These are phyloP conservation scores for Scytalopus superciliaris DNA, from an alignment of 2,113 vertebrate genomes.

Conservation along the genomic window DNA sequence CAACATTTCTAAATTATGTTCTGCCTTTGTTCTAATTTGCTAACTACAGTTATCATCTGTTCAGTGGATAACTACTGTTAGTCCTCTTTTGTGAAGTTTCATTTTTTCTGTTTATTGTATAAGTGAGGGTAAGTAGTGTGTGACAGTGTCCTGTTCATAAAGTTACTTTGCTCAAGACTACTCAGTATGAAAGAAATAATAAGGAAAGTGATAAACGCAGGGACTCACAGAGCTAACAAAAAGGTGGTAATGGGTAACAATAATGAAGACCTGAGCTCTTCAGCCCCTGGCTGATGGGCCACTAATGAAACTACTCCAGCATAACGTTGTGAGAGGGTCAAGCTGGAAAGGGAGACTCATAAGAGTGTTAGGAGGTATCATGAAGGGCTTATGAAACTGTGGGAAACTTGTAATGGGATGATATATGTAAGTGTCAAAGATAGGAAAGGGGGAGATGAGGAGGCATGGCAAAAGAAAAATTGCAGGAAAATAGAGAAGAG, in stretches of 20 bases:
- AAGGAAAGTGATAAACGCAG: neutral
- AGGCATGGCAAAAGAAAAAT: neutral
- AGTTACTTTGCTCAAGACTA: neutral
- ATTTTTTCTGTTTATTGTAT: neutral
- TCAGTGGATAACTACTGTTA: neutral
- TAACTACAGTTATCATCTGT: neutral
- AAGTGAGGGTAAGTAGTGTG: neutral
- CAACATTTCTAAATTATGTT: neutral
- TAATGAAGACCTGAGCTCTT: neutral
- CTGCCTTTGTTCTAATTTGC: neutral
- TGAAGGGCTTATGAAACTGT: neutral
- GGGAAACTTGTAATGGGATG: neutral
- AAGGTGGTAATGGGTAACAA: neutral
- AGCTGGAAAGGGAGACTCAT: neutral
- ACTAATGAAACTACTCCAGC: neutral
- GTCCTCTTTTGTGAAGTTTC: neutral
- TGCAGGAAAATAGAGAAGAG: neutral
- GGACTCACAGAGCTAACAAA: neutral
- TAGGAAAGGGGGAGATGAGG: neutral
- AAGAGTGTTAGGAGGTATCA: neutral
- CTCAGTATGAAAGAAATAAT: neutral
- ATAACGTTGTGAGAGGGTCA: neutral
- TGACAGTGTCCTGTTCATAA: neutral
- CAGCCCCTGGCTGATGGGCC: neutral
- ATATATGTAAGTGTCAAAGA: fast-evolving